Evolutionary conservation across 2,113 vertebrate genomes (phyloP).

Genomic region (Nycticorax nycticorax): DNA sequence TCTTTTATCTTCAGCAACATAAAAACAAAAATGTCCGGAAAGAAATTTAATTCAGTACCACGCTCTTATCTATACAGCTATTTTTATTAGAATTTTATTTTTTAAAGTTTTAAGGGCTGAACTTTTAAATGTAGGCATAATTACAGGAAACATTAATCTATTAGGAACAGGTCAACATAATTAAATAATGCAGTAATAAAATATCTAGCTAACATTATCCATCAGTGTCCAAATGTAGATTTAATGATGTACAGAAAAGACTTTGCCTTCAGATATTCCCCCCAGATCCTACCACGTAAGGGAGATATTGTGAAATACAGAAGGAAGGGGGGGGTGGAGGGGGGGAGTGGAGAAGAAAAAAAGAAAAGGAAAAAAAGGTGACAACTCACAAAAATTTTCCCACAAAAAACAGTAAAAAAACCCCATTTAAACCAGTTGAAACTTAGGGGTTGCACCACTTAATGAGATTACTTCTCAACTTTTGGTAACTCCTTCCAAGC

Average conservation of each 20-base stretch:
- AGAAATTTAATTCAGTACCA: neutral
- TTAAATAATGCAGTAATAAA: neutral
- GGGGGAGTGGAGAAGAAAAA: neutral
- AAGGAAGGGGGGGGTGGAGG: neutral
- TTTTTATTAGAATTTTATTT: neutral
- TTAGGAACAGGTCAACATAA: neutral
- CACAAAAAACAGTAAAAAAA: neutral
- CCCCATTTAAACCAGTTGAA: neutral
- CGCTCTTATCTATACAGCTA: neutral
- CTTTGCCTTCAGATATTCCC: neutral
- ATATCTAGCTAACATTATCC: neutral
- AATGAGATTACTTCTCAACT: neutral
- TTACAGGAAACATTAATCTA: neutral
- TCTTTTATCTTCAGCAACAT: neutral
- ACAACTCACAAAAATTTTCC: neutral
- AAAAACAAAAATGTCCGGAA: neutral
- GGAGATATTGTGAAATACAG: fast-evolving
- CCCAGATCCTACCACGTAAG: fast-evolving
- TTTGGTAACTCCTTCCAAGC: neutral
- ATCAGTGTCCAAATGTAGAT: neutral
- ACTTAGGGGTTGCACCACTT: neutral
- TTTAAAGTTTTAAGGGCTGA: neutral
- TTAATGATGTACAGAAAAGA: neutral
- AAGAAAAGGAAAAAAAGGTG: neutral
- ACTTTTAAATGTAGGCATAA: neutral